These are phyloP conservation scores for Bradynema listronoti DNA, from an alignment of 1,140 invertebrate genomes.

Conservation along the genomic window DNA sequence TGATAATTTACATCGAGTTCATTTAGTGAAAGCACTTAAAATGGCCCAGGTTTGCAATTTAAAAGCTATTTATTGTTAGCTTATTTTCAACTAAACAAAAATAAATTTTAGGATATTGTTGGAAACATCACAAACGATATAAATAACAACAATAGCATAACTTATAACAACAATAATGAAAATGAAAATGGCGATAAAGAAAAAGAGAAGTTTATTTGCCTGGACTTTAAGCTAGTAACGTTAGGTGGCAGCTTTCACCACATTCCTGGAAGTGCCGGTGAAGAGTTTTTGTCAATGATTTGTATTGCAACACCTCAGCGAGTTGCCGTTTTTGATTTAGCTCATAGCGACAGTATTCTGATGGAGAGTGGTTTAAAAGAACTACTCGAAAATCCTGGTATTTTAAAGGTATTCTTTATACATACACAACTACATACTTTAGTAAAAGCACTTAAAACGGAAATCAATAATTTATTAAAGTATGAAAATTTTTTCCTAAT, in stretches of 20 bases:
- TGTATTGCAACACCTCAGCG: constrained; percentile 58
- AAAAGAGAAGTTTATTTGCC: constrained; percentile 39
- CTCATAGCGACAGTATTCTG: constrained; percentile 74
- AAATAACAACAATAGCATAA: too few species aligned
- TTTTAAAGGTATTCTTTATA: constrained; percentile 69
- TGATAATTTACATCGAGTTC: constrained; percentile 48
- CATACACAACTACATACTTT: constrained; percentile 5
- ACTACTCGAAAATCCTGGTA: constrained; percentile 71
- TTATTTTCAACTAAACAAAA: background rate
- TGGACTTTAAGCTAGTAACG: constrained; percentile 54
- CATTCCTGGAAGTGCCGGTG: background rate
- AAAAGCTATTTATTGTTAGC: background rate
- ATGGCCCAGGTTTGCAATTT: constrained; percentile 36
- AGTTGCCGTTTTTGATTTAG: constrained; percentile 74
- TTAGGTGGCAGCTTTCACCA: constrained; percentile 31
- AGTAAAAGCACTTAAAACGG: background rate
- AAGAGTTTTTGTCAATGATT: constrained; percentile 49
- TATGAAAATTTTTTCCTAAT: too few species aligned
- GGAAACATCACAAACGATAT: too few species aligned
- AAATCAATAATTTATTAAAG: too few species aligned
- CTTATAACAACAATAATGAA: too few species aligned
- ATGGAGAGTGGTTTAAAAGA: constrained; percentile 71
- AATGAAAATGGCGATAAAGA: too few species aligned
- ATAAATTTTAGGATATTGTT: too few species aligned
- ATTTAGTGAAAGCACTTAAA: constrained; percentile 52